Conservation (phyloP, 35 echinoderm and acorn worm species). For the Hemicentrotus pulcherrimus region DNA sequence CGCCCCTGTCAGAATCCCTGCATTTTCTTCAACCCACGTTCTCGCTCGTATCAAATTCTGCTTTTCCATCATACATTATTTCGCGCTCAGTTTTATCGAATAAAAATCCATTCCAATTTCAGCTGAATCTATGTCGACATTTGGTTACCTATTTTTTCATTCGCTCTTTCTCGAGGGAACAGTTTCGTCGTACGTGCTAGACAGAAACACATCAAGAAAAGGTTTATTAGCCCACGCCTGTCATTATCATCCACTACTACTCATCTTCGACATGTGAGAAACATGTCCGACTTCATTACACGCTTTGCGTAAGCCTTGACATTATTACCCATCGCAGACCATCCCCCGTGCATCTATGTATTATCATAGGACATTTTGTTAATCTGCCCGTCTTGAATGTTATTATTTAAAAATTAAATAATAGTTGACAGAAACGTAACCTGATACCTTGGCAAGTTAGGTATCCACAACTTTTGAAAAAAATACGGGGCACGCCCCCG, state of each 20-base stretch:
- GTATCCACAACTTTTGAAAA: too few relatives aligned
- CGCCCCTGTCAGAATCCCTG: too few relatives aligned
- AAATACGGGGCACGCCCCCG: too few relatives aligned
- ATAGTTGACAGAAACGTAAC: neutral
- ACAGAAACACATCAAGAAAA: neutral
- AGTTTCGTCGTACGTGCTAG: neutral
- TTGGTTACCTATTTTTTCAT: neutral
- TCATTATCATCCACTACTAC: neutral
- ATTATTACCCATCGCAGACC: neutral
- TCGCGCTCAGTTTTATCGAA: neutral
- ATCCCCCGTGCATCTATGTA: neutral
- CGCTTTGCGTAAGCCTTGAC: neutral
- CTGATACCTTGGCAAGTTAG: neutral
- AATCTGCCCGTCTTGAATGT: neutral
- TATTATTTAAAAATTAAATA: neutral
- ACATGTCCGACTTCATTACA: neutral
- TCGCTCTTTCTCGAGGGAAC: neutral
- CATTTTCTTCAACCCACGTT: too few relatives aligned
- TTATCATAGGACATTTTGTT: neutral
- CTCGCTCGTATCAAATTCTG: neutral
- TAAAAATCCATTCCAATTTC: conserved; percentile 20
- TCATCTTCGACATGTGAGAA: neutral
- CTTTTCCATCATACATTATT: neutral
- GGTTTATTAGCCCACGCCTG: neutral
- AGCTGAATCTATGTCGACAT: neutral